Conservation (phyloP, 2,797 vertebrate genomes). For the Carcharodon carcharias region DNA sequence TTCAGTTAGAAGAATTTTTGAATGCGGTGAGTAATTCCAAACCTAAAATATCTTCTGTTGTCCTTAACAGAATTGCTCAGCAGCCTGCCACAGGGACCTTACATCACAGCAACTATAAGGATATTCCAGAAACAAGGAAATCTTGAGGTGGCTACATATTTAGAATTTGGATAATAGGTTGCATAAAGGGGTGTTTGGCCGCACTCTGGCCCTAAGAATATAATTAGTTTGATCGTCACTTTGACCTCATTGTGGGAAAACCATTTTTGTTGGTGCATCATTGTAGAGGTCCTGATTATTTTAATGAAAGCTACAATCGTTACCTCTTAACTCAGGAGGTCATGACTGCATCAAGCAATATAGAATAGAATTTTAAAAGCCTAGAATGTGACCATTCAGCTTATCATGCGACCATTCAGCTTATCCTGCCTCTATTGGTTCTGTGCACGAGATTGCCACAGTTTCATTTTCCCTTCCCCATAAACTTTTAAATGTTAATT, state of each 20-base stretch:
- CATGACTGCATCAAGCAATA: not conserved
- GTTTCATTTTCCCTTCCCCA: not conserved
- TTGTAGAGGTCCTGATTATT: not conserved
- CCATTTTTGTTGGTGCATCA: not conserved
- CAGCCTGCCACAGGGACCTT: not conserved
- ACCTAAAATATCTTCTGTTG: not conserved
- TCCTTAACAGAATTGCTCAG: not conserved
- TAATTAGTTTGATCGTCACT: not conserved
- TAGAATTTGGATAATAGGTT: not conserved
- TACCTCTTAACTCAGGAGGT: not conserved
- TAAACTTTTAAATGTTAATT: not conserved
- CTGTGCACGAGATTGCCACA: not conserved
- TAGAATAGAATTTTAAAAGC: not conserved
- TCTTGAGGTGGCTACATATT: not conserved
- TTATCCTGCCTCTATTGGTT: not conserved
- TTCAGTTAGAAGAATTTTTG: not conserved
- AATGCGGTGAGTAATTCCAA: not conserved
- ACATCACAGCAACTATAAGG: not conserved
- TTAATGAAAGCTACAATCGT: not conserved
- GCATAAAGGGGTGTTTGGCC: not conserved
- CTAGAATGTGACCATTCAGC: not conserved
- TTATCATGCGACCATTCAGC: not conserved
- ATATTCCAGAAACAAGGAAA: not conserved
- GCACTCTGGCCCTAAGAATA: not conserved
- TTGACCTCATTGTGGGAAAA: not conserved